Conservation (phyloP, 2,113 vertebrate species). For the Erythrocebus patas region DNA sequence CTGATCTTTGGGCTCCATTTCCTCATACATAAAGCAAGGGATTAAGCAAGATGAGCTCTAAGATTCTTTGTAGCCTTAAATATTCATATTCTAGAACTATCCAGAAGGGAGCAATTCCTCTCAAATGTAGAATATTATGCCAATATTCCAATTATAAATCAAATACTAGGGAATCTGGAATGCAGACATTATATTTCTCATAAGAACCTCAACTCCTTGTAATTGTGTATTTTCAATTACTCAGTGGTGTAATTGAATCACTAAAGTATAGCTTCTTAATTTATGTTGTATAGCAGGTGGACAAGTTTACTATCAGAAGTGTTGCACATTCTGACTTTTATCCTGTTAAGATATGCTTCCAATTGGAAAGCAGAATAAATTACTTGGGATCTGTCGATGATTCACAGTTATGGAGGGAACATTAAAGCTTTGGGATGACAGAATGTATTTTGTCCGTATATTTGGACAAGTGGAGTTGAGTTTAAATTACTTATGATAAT, state of each 20-base stretch:
- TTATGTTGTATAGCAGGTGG: conserved; percentile 69
- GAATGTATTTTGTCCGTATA: conserved; percentile 71
- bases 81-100: conserved; percentile 53
- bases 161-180: conserved; percentile 62
- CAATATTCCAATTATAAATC: conserved; percentile 69
- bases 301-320: conserved; percentile 74
- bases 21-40: neutral
- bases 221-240: conserved; percentile 74
- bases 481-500: conserved; percentile 76
- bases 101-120: conserved; percentile 23
- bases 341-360: conserved; percentile 65
- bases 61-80: conserved; percentile 31
- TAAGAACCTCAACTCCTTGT: conserved; percentile 70
- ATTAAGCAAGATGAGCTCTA: conserved; percentile 23
- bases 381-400: conserved; percentile 58
- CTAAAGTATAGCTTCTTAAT: conserved; percentile 73
- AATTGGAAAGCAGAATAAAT: conserved; percentile 72
- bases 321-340: conserved; percentile 63
- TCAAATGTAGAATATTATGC: conserved; percentile 55
- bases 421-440: conserved; percentile 63
- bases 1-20: neutral
- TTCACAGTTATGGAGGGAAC: conserved; percentile 65
- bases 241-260: conserved; percentile 68
- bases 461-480: conserved; percentile 72
- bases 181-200: conserved; percentile 62